phyloP scores from a whole-genome alignment of 2,888 invertebrate species.

The Ecliptopera silaceata region DNA sequence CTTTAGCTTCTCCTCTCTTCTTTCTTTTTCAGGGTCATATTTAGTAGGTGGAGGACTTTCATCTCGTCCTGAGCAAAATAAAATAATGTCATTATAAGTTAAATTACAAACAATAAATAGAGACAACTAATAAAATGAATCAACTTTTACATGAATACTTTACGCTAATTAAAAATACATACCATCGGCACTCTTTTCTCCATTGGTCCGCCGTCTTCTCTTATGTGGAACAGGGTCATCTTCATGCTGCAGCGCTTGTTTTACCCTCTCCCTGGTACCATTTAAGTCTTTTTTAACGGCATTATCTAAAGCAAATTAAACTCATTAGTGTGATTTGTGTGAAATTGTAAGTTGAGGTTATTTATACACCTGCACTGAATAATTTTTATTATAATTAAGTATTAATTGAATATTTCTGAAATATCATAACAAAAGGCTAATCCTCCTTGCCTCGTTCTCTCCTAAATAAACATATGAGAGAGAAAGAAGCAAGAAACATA shows the following conservation, averaged over 20 bases:
- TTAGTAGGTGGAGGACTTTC: constrained; percentile 62
- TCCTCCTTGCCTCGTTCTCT: no score
- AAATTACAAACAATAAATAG: not conserved
- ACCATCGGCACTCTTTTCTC: constrained; percentile 57
- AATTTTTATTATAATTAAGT: no score
- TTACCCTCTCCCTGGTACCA: constrained; percentile 88
- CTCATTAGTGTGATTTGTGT: not conserved
- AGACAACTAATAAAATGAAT: not conserved
- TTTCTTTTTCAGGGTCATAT: constrained; percentile 69
- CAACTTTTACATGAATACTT: not conserved
- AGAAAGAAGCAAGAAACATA: no score
- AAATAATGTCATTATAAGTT: not conserved
- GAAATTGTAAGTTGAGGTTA: no score
- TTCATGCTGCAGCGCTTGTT: constrained; percentile 89
- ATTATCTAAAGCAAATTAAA: constrained; percentile 45
- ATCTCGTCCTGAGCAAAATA: constrained; percentile 38
- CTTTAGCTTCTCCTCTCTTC: constrained; percentile 65
- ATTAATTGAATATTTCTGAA: no score
- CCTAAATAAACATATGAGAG: no score
- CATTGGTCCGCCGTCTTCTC: constrained; percentile 71
- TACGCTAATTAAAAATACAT: not conserved
- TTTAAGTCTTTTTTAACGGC: constrained; percentile 75
- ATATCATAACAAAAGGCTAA: no score
- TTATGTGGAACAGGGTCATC: constrained; percentile 88
- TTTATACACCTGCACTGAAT: no score